A percentile compares a stretch with the other conserved stretches of the same genome.
Evolutionary conservation across 2,797 vertebrate species (phyloP).

Genomic region (Lateolabrax maculatus): DNA sequence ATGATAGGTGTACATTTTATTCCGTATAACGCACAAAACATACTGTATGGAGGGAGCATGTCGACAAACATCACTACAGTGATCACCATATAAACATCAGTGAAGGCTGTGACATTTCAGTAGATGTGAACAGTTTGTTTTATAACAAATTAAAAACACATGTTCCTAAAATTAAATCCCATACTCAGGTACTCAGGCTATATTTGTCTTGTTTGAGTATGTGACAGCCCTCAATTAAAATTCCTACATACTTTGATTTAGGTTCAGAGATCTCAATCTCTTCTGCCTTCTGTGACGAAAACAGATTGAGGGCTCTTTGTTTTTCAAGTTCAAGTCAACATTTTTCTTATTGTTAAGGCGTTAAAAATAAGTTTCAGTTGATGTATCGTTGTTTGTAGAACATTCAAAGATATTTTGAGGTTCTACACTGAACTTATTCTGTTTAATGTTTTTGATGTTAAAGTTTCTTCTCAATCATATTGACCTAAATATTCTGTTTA

Average conservation of each 20-base stretch:
- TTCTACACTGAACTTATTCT: slow-evolving; percentile 50
- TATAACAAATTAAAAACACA: neutral
- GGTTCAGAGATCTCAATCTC: neutral
- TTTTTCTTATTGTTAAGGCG: slow-evolving; percentile 2
- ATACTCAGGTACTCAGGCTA: too few species aligned
- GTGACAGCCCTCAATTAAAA: neutral
- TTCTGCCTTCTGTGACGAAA: neutral
- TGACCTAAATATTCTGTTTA: slow-evolving; percentile 73
- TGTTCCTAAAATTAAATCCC: neutral
- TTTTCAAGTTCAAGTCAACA: slow-evolving; percentile 17
- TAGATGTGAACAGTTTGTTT: neutral
- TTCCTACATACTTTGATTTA: slow-evolving; percentile 12
- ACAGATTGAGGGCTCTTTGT: neutral
- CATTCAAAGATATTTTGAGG: slow-evolving; percentile 36
- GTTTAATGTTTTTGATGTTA: slow-evolving; percentile 60
- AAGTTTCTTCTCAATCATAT: slow-evolving; percentile 46
- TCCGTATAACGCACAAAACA: neutral
- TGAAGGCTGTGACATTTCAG: neutral
- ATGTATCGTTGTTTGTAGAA: slow-evolving; percentile 43
- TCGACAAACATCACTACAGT: neutral
- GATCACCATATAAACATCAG: neutral
- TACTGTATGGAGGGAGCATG: neutral
- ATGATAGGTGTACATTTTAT: neutral
- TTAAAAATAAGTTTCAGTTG: slow-evolving; percentile 18
- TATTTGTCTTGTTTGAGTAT: neutral